These are phyloP conservation scores for Mizuhopecten yessoensis DNA, from an alignment of 1,140 invertebrate species.

Conservation along the genomic window DNA sequence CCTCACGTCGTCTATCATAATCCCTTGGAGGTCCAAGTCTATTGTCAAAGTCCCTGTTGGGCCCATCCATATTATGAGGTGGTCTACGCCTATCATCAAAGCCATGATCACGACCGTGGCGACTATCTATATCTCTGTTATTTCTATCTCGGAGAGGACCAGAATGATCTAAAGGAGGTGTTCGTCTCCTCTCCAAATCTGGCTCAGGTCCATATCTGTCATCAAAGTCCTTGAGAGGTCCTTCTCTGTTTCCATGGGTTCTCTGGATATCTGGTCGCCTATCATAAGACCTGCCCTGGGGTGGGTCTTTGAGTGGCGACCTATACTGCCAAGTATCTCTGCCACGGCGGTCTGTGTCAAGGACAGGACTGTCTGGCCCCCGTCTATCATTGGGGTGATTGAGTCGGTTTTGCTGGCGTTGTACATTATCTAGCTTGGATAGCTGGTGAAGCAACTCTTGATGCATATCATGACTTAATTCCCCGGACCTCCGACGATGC, in stretches of 20 bases:
- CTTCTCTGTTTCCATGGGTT: background rate
- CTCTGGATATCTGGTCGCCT: background rate
- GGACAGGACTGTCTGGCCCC: background rate
- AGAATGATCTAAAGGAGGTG: background rate
- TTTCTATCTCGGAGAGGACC: conserved; percentile 20
- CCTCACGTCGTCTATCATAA: conserved; percentile 28
- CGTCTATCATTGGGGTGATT: background rate
- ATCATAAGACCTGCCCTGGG: background rate
- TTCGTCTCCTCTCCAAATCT: conserved; percentile 46
- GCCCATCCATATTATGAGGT: background rate
- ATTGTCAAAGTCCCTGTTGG: conserved; percentile 42
- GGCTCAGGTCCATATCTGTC: background rate
- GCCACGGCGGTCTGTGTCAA: background rate
- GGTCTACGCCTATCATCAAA: background rate
- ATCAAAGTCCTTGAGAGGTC: background rate
- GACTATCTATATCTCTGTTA: conserved; percentile 12
- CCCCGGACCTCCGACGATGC: conserved; percentile 90
- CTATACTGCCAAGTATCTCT: conserved; percentile 3
- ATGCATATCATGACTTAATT: conserved; percentile 91
- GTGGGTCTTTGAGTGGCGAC: conserved; percentile 29
- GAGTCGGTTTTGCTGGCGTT: conserved; percentile 84
- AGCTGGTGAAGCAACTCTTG: conserved; percentile 90
- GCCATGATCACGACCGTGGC: background rate
- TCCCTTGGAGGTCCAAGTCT: conserved; percentile 45
- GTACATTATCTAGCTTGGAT: conserved; percentile 89